Evolutionary conservation across 2,113 vertebrate genomes (phyloP), one percentile per base, ranked within the genome.

Genomic region (Pristiophorus japonicus): DNA sequence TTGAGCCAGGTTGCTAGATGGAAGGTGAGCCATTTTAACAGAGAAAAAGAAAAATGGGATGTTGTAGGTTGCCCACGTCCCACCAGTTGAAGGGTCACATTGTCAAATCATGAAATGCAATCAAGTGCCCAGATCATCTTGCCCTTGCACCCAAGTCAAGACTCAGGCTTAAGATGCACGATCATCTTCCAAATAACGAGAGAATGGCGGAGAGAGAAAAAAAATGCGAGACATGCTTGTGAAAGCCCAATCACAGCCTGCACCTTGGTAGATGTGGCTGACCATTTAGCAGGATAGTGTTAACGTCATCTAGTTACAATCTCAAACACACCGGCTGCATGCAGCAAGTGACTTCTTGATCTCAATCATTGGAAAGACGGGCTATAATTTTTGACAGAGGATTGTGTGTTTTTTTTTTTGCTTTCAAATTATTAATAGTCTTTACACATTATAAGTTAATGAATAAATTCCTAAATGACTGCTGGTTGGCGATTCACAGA

Each of bases 401-500:
- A 63, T 55, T 63, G 0, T 38, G 16, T 34, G 51, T 51, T 51
- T 51, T 51, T 51, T 51, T 7, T 51, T 55, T 87, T 55, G 30
- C 14, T n/a, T 63, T 63, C 30, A 63, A 38, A 16, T 91, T 62
- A 91, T 63, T 63, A 91, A 59, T 42, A 55, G 59, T 59, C 34
- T 38, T 91, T 91, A 4, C 38, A 38, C 65, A 30, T 55, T 55
- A 55, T 47, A 93, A 93, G 62, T 94, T 94, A 67, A 94, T 45
- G 42, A n/a, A 94, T 94, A 70, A 10, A 67, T 94, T 94, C 47
- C 38, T 94, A 94, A 70, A 30, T 94, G 22, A 70, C 11, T 27
- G 65, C n/a, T 42, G 42, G 63, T 66, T 70, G 30, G 47, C 45
- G 63, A 70, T 94, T 70, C 38, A 67, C 22, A 47, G 16, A 94